Percentiles rank a stretch among this genome's conserved stretches.
phyloP scores from a whole-genome alignment of 2,888 invertebrate species.

The Hyposoter didymator region DNA sequence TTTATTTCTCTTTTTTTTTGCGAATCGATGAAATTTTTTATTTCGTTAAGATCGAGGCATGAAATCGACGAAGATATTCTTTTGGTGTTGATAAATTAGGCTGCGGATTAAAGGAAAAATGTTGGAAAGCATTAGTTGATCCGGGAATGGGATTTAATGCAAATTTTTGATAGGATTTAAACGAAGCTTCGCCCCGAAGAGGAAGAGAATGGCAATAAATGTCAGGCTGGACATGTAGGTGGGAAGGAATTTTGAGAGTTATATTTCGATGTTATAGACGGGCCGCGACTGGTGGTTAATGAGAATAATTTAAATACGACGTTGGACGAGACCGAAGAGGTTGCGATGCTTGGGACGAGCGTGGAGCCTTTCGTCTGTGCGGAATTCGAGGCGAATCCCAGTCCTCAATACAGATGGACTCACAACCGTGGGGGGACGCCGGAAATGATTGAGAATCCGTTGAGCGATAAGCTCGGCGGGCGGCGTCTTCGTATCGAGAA shows the following conservation, averaged over 20 bases:
- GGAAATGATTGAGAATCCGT: conserved; percentile 78
- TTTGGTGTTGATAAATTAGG: not conserved
- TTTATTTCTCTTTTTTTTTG: not conserved
- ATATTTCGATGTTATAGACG: conserved; percentile 80
- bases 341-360: conserved; percentile 83
- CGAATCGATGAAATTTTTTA: not conserved
- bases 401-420: conserved; percentile 85
- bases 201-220: not conserved
- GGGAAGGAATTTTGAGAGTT: not conserved
- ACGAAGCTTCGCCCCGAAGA: not conserved
- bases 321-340: conserved; percentile 76
- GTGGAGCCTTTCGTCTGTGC: conserved; percentile 85
- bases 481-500: conserved; percentile 84
- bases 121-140: too few relatives aligned
- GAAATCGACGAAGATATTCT: not conserved
- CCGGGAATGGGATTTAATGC: too few relatives aligned
- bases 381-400: conserved; percentile 86
- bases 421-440: conserved; percentile 81
- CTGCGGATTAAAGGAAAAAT: too few relatives aligned
- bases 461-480: conserved; percentile 77
- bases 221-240: not conserved
- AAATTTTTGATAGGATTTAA: not conserved
- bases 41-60: not conserved
- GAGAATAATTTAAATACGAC: conserved; percentile 75
- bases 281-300: conserved; percentile 80